phyloP scores from a whole-genome alignment of 2,113 vertebrate genomes.

The Euleptes europaea region DNA sequence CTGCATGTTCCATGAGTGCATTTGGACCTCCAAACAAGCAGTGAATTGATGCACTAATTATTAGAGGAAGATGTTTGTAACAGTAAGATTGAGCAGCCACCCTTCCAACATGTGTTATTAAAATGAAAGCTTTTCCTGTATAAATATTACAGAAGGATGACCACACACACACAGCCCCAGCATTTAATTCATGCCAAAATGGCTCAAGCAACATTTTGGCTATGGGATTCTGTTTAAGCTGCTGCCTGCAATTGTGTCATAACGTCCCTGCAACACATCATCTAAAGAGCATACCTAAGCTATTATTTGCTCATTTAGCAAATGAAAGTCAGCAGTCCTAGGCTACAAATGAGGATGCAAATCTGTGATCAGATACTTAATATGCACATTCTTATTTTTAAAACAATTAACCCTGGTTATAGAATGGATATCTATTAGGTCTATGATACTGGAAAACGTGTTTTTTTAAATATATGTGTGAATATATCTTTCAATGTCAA shows the following conservation, averaged over 20 bases:
- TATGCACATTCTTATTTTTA: no score
- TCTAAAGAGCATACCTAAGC: background rate
- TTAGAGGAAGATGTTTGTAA: background rate
- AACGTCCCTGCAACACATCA: background rate
- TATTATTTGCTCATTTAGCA: background rate
- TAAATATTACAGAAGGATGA: background rate
- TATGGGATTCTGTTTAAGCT: background rate
- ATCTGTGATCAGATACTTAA: no score
- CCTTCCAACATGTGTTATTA: background rate
- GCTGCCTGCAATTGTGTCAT: background rate
- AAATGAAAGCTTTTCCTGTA: background rate
- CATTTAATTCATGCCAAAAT: background rate
- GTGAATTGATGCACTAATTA: no score
- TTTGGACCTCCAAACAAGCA: background rate
- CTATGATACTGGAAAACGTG: no score
- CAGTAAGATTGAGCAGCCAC: background rate
- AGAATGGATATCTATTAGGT: no score
- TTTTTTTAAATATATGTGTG: no score
- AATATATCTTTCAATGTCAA: no score
- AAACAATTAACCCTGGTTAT: no score
- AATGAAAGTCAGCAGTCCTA: constrained; percentile 30
- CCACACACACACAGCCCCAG: background rate
- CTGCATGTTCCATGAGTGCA: background rate
- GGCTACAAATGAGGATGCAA: background rate
- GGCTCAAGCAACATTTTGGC: background rate